These are phyloP conservation scores for Coryphaenoides rupestris DNA, from an alignment of 2,113 vertebrate species.

Conservation along the genomic window DNA sequence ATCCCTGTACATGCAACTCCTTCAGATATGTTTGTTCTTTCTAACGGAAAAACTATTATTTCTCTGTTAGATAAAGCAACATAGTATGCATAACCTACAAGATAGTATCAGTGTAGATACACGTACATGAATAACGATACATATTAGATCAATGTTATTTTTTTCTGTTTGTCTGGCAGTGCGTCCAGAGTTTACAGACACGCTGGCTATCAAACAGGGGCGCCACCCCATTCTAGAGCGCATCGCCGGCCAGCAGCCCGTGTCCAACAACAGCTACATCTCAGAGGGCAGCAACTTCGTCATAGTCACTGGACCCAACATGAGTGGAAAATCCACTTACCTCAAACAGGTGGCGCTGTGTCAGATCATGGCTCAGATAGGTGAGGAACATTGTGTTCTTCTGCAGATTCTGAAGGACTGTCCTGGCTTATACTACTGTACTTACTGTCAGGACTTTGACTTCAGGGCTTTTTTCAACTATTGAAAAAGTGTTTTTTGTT, in stretches of 20 bases:
- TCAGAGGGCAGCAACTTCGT: conserved; percentile 91
- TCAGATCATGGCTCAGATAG: conserved; percentile 98
- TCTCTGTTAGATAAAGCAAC: background rate
- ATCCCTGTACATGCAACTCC: conserved; percentile 19
- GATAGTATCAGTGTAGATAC: too few species aligned
- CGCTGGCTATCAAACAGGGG: conserved; percentile 89
- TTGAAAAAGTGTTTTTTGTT: background rate
- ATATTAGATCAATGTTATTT: background rate
- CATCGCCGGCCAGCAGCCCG: conserved; percentile 82
- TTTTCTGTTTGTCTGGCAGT: conserved; percentile 68
- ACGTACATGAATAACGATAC: too few species aligned
- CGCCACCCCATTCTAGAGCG: conserved; percentile 94
- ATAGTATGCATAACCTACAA: background rate
- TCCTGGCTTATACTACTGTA: background rate
- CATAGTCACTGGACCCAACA: conserved; percentile 94
- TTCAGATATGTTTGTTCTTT: conserved; percentile 2
- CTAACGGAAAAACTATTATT: background rate
- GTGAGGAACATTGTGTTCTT: conserved; percentile 57
- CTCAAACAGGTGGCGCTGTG: conserved; percentile 94
- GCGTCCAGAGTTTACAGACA: conserved; percentile 96
- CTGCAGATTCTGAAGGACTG: background rate
- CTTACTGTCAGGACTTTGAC: background rate
- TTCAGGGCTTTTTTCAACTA: background rate
- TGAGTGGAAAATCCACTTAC: conserved; percentile 98
- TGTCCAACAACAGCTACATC: conserved; percentile 89